A percentile compares a stretch with the other conserved stretches of the same genome.
Evolutionary conservation across 2,113 vertebrate species (phyloP).

Genomic region (Holacanthus passer): DNA sequence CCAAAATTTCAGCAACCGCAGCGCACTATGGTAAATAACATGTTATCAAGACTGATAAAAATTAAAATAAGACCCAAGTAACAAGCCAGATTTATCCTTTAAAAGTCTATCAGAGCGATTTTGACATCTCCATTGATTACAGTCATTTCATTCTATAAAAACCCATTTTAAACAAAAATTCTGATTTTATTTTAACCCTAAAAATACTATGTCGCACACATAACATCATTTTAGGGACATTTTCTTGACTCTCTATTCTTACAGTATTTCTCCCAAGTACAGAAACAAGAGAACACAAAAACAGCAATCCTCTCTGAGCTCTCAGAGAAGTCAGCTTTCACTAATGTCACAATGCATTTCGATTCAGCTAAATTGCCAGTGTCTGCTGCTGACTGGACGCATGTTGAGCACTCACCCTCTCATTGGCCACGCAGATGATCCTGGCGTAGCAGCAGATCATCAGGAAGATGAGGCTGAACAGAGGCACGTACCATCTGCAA

Average conservation of each 20-base stretch:
- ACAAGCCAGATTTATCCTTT: background rate
- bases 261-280: background rate
- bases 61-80: background rate
- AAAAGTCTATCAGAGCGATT: too few species aligned
- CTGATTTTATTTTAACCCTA: background rate
- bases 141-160: background rate
- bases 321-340: conserved; percentile 17
- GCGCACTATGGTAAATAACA: background rate
- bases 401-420: conserved; percentile 80
- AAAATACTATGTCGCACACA: background rate
- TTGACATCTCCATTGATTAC: too few species aligned
- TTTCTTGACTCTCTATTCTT: background rate
- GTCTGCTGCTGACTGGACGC: background rate
- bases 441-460: conserved; percentile 88
- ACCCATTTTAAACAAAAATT: background rate
- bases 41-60: background rate
- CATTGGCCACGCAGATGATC: conserved; percentile 88
- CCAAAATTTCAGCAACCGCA: background rate
- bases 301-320: background rate
- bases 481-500: conserved; percentile 85
- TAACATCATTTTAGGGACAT: background rate
- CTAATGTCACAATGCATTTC: conserved; percentile 44
- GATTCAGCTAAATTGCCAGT: conserved; percentile 23
- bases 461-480: conserved; percentile 88
- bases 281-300: background rate